These are phyloP conservation scores for Ryuthela nishihirai DNA, from an alignment of 2,888 invertebrate genomes.

Conservation along the genomic window DNA sequence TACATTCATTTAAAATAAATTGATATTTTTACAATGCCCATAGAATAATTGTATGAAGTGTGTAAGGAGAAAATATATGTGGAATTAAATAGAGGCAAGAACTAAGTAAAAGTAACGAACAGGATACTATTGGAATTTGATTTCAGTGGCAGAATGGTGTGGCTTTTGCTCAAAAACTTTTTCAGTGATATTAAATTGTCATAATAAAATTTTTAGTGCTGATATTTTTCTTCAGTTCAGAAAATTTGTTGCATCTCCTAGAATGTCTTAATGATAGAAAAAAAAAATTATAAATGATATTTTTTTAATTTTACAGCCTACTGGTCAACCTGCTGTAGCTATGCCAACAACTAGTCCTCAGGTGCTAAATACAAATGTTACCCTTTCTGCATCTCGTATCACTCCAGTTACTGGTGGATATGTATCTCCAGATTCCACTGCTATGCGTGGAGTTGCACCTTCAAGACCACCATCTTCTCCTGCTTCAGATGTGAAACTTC, in stretches of 20 bases:
- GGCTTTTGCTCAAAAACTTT: too few species aligned
- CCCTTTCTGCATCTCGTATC: slow-evolving; percentile 13
- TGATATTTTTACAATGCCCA: too few species aligned
- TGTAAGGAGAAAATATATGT: too few species aligned
- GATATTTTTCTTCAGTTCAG: too few species aligned
- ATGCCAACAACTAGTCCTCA: slow-evolving; percentile 12
- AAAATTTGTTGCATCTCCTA: neutral
- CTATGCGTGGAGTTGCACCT: slow-evolving; percentile 9
- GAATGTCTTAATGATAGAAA: neutral
- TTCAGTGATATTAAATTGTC: too few species aligned
- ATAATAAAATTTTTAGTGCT: too few species aligned
- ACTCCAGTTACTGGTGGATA: slow-evolving; percentile 3
- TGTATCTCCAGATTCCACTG: slow-evolving; percentile 28
- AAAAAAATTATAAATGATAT: neutral
- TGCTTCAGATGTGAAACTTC: slow-evolving; percentile 11
- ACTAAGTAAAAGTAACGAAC: too few species aligned
- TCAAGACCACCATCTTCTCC: slow-evolving; percentile 8
- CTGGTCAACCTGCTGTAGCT: slow-evolving; percentile 16
- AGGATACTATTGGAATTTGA: too few species aligned
- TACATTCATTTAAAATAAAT: too few species aligned
- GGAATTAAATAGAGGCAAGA: too few species aligned
- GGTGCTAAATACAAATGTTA: slow-evolving; percentile 12
- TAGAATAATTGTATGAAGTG: too few species aligned
- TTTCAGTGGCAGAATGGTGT: too few species aligned
- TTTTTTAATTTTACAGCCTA: slow-evolving; percentile 4